phyloP scores from a whole-genome alignment of 2,113 vertebrate species.

The Carassius gibelio region DNA sequence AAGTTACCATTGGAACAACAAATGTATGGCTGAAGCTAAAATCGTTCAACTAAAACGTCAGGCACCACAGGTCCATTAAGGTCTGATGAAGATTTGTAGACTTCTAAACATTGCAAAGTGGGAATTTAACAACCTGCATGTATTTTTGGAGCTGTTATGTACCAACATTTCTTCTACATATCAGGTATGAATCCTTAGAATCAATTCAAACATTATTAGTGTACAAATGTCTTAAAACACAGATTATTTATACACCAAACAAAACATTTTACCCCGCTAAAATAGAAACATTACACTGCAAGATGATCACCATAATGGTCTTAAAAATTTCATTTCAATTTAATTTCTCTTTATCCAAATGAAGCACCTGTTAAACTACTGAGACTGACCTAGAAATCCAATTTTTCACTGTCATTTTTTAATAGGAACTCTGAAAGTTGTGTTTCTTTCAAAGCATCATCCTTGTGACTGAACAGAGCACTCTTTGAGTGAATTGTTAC shows the following conservation, averaged over 20 bases:
- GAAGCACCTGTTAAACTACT: no score
- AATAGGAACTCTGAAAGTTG: not conserved
- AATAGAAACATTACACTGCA: not conserved
- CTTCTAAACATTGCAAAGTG: not conserved
- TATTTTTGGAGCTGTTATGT: not conserved
- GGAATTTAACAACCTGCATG: not conserved
- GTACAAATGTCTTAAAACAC: not conserved
- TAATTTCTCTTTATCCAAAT: not conserved
- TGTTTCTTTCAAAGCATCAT: not conserved
- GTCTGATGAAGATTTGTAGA: not conserved
- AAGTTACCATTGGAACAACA: not conserved
- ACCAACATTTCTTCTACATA: no score
- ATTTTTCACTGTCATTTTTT: not conserved
- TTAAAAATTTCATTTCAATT: not conserved
- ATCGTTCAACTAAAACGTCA: not conserved
- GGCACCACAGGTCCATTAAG: not conserved
- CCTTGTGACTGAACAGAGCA: not conserved
- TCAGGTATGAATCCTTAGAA: not conserved
- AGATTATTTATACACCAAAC: not conserved
- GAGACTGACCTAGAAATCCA: not conserved
- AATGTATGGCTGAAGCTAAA: not conserved
- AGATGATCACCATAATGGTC: not conserved
- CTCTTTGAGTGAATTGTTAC: conserved; percentile 37
- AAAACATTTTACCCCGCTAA: not conserved
- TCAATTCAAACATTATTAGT: not conserved